A percentile compares a stretch with the other conserved stretches of the same genome.
phyloP scores from a whole-genome alignment of 2,113 vertebrate species.

The Oplegnathus fasciatus region DNA sequence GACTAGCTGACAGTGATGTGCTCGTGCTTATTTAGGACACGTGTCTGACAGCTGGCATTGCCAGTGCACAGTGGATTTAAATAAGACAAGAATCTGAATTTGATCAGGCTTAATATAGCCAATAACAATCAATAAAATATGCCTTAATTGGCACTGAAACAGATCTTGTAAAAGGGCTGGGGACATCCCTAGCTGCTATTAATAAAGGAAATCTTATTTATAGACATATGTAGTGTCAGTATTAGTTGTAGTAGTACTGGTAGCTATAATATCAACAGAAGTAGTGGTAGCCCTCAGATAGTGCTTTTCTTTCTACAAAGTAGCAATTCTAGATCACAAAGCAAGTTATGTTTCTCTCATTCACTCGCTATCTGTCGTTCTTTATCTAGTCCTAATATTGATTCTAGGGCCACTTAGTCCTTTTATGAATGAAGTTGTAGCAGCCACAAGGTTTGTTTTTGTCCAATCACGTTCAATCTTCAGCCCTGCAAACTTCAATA shows the following conservation, averaged over 20 bases:
- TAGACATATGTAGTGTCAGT: not conserved
- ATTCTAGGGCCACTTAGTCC: not conserved
- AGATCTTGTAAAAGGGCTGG: not conserved
- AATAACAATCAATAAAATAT: slow-evolving; percentile 3
- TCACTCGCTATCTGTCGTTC: no score
- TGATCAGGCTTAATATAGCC: not conserved
- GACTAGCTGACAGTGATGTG: not conserved
- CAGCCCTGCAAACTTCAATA: not conserved
- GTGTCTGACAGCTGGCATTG: slow-evolving; percentile 3
- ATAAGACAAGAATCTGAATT: not conserved
- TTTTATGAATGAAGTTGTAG: not conserved
- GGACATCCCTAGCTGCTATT: not conserved
- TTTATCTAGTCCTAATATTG: not conserved
- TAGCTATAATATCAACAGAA: no score
- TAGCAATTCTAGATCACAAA: no score
- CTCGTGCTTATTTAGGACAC: slow-evolving; percentile 28
- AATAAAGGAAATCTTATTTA: not conserved
- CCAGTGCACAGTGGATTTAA: not conserved
- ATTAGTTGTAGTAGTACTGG: not conserved
- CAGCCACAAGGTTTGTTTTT: no score
- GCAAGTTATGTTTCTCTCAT: no score
- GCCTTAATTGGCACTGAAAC: not conserved
- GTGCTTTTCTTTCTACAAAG: no score
- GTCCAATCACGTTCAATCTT: not conserved
- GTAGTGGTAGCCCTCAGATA: no score